Evolutionary conservation across 1,140 invertebrate genomes (phyloP), one percentile per base, ranked within the genome.

Genomic region (Macrosteles quadrilineatus): DNA sequence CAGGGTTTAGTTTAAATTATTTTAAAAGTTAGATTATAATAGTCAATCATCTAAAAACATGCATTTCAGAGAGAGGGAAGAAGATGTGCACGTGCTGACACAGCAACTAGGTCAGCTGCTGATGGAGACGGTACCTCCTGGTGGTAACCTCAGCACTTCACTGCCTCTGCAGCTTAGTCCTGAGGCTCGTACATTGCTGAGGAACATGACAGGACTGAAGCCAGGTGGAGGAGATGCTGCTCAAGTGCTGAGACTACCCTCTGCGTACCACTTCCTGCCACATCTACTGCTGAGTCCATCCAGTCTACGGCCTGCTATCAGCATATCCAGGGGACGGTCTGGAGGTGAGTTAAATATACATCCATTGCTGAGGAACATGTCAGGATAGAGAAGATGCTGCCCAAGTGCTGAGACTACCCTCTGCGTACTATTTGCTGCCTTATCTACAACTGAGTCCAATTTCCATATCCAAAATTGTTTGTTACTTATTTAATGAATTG

Each of bases 211-310:
- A 25, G 82, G 82, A 29, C 77, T 82, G 71, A 80, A 78, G 0
- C 67, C 81, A 4, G 78, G 30, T 12, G 47, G 31, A 0, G 72
- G 55, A 17, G 50, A 57, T 29, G 25, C 64, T 21, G 11, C 70
- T 4, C 63, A 66, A 17, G 57, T 79, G 72, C 79, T 91, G 11
- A 84, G 86, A 57, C 80, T 93, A 55, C 92, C 93, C 12, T 91
- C 90, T 66, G 88, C 93, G 63, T 95, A 91, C 80, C 90, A 92
- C 76, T 94, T 96, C 76, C 82, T 97, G 57, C 95, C 96, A 1
- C 93, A 97, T 82, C 83, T 97, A 23, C 83, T 94, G 50, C 89
- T 91, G 53, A 87, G 92, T 77, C 88, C 90, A 0, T 85, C 87
- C 72, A 93, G 92, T 75, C 81, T 96, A 43, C 84, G 87, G 47